Base-by-base conservation (phyloP, 2,797 vertebrate genomes). In the Syngnathus acus region DNA sequence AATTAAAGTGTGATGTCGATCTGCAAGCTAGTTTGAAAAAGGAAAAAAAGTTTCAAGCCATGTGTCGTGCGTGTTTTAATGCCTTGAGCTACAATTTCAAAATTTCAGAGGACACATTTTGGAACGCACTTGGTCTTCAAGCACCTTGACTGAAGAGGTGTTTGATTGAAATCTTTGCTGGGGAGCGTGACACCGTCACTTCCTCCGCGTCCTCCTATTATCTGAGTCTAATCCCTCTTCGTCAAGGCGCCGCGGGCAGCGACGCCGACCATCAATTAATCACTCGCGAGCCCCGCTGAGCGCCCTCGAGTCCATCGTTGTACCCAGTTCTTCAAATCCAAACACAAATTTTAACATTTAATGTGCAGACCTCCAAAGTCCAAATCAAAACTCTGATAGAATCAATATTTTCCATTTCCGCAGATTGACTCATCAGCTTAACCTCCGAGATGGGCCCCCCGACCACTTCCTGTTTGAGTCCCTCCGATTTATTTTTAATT, bases 171-270 rank as follows among this genome's bases (percentile, higher is more conserved):
- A 88, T 82, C 80, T 84, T 84, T 86, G 85, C 84, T 85, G 86
- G 68, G 74, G 82, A 86, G 84, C 72, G 77, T 87, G 84, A 84
- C 84, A 78, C 14, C 38, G 85, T 87, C 82, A 81, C 82, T 86
- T 83, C 87, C 87, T 89, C 80, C 86, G 84, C 69, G 77, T 84
- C 88, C 86, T n/a, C n/a, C n/a, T n/a, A n/a, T n/a, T n/a, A n/a
- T n/a, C n/a, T n/a, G 87, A 86, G 87, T 85, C 90, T 84, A 91
- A 94, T 93, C 89, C 86, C 89, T 93, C 92, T 93, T 93, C 91
- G 91, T 93, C 92, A 92, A 86, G 90, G 88, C 80, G 45, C 78
- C 84, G 86, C 88, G 86, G 88, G 87, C 89, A 91, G 88, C 86
- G 87, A 82, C 89, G 87, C 75, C 3, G 51, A 89, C 82, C 89